These are phyloP conservation scores for Daphoenositta chrysoptera DNA, from an alignment of 2,113 vertebrate species.

Conservation along the genomic window DNA sequence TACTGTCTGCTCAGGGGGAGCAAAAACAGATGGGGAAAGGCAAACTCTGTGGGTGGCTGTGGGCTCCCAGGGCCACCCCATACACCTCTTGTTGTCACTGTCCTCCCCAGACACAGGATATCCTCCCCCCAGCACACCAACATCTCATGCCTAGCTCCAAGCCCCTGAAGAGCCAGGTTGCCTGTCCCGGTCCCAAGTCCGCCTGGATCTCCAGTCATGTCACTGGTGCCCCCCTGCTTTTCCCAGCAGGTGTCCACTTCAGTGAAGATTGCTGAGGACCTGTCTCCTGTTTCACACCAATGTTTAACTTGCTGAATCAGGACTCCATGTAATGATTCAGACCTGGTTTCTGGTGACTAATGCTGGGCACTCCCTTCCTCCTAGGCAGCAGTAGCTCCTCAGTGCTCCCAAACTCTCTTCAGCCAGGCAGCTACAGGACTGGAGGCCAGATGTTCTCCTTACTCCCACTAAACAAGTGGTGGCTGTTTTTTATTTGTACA, in stretches of 20 bases:
- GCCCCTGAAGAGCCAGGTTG: neutral
- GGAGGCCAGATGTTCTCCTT: neutral
- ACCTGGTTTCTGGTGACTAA: conserved; percentile 32
- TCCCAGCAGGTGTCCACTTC: neutral
- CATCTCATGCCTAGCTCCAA: neutral
- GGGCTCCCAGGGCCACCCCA: neutral
- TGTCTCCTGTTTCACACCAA: neutral
- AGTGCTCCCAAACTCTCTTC: neutral
- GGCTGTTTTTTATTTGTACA: neutral
- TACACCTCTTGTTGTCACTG: neutral
- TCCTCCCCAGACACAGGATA: neutral
- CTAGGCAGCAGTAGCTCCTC: neutral
- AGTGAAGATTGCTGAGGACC: neutral
- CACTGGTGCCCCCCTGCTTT: neutral
- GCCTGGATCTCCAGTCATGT: neutral
- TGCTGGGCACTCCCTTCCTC: conserved; percentile 44
- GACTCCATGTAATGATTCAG: conserved; percentile 1
- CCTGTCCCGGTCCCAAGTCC: neutral
- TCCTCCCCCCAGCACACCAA: neutral
- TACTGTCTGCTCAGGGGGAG: neutral
- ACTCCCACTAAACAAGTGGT: neutral
- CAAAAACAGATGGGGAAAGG: neutral
- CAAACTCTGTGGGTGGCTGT: neutral
- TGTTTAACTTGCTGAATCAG: conserved; percentile 43
- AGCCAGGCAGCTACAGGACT: neutral